These are phyloP conservation scores for Drosophila trapezifrons DNA, from an alignment of 1,140 invertebrate genomes.

Conservation along the genomic window DNA sequence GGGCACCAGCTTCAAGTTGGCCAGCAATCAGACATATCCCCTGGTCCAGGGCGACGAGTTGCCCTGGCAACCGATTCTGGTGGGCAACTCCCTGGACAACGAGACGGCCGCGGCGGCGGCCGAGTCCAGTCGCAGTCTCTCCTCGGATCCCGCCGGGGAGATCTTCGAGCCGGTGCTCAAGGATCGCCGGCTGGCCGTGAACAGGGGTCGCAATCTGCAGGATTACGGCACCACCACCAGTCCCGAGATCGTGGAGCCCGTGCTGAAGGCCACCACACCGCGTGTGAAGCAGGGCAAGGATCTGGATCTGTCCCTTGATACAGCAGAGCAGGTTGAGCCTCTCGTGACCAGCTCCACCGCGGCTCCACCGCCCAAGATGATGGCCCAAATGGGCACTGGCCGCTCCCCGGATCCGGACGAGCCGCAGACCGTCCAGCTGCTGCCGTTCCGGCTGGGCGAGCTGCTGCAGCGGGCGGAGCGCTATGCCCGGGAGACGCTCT, in stretches of 20 bases:
- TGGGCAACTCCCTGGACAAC: constrained; percentile 85
- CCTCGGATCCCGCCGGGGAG: constrained; percentile 84
- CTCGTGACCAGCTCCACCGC: neutral
- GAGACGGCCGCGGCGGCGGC: constrained; percentile 84
- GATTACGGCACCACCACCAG: constrained; percentile 60
- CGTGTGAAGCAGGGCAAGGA: constrained; percentile 85
- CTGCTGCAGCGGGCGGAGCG: constrained; percentile 92
- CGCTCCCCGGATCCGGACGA: constrained; percentile 52
- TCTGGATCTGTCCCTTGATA: constrained; percentile 57
- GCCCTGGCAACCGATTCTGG: constrained; percentile 84
- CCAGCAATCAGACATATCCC: constrained; percentile 68
- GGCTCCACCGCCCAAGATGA: constrained; percentile 49
- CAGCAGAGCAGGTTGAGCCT: neutral
- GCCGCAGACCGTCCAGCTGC: constrained; percentile 89
- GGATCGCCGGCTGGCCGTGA: constrained; percentile 55
- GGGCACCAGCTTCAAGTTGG: constrained; percentile 77
- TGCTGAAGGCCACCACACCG: constrained; percentile 87
- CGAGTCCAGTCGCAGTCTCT: constrained; percentile 86
- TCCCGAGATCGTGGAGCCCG: constrained; percentile 89
- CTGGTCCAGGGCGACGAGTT: constrained; percentile 77
- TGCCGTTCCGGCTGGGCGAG: constrained; percentile 90
- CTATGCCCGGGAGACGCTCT: constrained; percentile 90
- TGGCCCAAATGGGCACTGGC: constrained; percentile 40
- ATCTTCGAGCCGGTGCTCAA: constrained; percentile 83
- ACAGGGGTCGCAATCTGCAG: constrained; percentile 76